Evolutionary conservation across 2,797 vertebrate genomes (phyloP).

Genomic region (Anomalospiza imberbis): DNA sequence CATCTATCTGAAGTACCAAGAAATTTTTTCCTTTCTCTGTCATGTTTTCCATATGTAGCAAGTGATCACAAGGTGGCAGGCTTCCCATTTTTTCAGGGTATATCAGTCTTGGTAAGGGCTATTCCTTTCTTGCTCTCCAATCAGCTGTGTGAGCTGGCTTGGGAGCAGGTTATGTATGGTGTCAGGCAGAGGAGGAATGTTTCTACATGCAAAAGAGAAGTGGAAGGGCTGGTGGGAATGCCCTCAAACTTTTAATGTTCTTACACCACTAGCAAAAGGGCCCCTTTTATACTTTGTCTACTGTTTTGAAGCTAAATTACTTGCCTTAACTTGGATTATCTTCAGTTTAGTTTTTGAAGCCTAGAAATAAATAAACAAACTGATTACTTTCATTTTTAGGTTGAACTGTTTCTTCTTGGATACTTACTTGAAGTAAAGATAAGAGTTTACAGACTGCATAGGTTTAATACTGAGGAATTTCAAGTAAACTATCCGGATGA

Average conservation of each 20-base stretch:
- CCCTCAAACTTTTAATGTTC: background rate
- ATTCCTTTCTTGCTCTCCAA: background rate
- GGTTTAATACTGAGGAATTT: constrained; percentile 76
- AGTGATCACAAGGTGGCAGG: constrained; percentile 40
- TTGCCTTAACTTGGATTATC: background rate
- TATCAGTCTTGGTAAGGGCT: background rate
- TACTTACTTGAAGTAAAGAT: constrained; percentile 78
- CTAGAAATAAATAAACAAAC: background rate
- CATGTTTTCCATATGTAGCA: background rate
- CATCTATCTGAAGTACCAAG: background rate
- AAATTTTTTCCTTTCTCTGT: background rate
- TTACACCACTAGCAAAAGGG: background rate
- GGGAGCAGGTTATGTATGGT: background rate
- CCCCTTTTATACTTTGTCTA: background rate
- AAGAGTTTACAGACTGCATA: constrained; percentile 75
- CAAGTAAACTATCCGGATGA: constrained; percentile 71
- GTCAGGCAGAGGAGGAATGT: background rate
- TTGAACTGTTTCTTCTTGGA: constrained; percentile 78
- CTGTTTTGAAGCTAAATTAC: background rate
- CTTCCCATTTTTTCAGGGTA: background rate
- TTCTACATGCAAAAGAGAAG: background rate
- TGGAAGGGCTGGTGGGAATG: background rate
- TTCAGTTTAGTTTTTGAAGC: background rate
- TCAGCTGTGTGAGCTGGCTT: background rate
- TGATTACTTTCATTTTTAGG: constrained; percentile 58